Evolutionary conservation across 2,797 vertebrate genomes (phyloP), one percentile per base, ranked within the genome.

Genomic region (Mareca penelope): DNA sequence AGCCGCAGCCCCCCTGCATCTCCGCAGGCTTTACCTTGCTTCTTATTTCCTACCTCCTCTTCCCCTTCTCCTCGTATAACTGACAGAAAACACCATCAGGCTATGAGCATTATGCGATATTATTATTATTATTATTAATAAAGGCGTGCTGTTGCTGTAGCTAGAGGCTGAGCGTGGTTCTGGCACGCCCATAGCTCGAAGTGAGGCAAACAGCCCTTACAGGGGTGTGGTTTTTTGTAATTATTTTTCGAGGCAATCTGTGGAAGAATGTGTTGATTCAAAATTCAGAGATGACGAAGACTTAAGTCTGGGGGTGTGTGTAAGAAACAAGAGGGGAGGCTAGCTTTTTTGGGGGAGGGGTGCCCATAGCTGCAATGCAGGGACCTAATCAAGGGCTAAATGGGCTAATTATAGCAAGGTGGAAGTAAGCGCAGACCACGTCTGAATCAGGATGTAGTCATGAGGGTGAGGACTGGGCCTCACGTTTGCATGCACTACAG

Each of bases 1-100:
- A 15, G 4, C 12, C 1, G 2, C 11, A 2, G 19, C n/a, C 42
- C 9, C 5, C 21, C 3, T 1, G 0, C 3, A 2, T 5, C 35
- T 21, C 9, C 2, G 9, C 15, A 8, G 42, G 42, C 7, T 5
- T 53, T 10, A 5, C 8, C 10, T n/a, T 2, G 13, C 26, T 9
- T 0, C 28, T 9, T 40, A 5, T 44, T 28, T 17, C 39, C 15
- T 9, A 3, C 3, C 35, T 44, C 29, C 61, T 60, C 33, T 26
- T 73, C 72, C 80, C 80, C 70, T 42, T 85, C 48, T 85, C 2
- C 65, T 23, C 88, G 80, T 24, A 18, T 56, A 77, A 53, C n/a
- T 26, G 46, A 2, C 19, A 19, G 46, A 35, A 59, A 78, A 26
- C 44, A n/a, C 4, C 3, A 7, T 1, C 3, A 3, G 4, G 18